Base-by-base conservation (phyloP, 2,888 invertebrate species). In the Leptinotarsa juncta region DNA sequence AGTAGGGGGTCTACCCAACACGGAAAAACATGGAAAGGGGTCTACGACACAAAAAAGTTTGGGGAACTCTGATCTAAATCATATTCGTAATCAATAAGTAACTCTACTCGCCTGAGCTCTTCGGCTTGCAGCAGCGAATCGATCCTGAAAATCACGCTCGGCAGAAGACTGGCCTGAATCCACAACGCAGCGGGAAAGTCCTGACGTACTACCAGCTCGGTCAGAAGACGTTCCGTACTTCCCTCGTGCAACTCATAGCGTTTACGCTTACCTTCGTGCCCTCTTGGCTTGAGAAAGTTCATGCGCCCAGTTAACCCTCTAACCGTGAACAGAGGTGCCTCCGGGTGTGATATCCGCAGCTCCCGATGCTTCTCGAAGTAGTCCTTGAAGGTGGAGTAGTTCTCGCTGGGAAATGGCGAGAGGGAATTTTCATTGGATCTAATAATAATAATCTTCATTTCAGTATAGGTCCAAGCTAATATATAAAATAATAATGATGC, bases 291-390 rank as follows among this genome's bases (percentile, higher is more conserved):
- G n/a, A 92, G 88, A 75, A 90, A 91, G 84, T 93, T 92, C 23
- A 92, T 85, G 76, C 90, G 89, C 12, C 85, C 88, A 0, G 92
- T 91, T 14, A 94, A 89, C 66, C 91, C 90, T 84, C 94, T 93
- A 1, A 96, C 98, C 87, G 95, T 94, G 4, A 99, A 87, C 79
- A 99, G 87, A 1, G 95, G 95, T 83, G 96, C 96, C 0, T 91
- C 84, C 0, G 87, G 85, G 79, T 94, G 92, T 49, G 90, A 85
- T 15, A 97, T 90, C 2, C 88, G 84, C 32, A 94, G 84, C 23
- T 91, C 89, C 85, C 98, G 97, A 85, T 95, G 96, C 10, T 89
- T 88, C 1, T 89, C 85, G 84, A 94, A 97, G 85, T 98, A 98
- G 16, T 93, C 90, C 5, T 90, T 91, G 84, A 93, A 99, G 0